phyloP scores from a whole-genome alignment of 2,888 invertebrate species.

The Drosophila ustulata region DNA sequence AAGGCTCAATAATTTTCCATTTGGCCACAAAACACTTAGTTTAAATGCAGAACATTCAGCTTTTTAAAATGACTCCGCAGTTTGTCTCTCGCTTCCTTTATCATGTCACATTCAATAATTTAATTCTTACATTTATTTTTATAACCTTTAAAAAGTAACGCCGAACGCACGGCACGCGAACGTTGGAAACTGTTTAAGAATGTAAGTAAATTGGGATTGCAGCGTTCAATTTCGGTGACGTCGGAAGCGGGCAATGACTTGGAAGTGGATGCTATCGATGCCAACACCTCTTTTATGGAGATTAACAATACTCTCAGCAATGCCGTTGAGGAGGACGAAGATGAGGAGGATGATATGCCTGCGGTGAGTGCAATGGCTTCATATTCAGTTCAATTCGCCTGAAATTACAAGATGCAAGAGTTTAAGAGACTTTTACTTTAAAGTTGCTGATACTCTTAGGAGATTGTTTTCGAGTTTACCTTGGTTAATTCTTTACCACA shows the following conservation, averaged over 20 bases:
- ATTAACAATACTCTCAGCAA: conserved; percentile 34
- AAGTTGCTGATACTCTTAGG: no score
- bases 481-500: no score
- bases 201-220: conserved; percentile 83
- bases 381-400: not conserved
- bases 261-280: conserved; percentile 57
- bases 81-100: not conserved
- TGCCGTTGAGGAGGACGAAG: conserved; percentile 54
- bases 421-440: not conserved
- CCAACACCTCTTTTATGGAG: conserved; percentile 37
- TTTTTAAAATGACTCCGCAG: not conserved
- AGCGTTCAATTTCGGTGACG: conserved; percentile 74
- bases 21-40: not conserved
- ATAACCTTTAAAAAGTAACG: conserved; percentile 26
- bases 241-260: conserved; percentile 49
- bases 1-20: not conserved
- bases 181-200: conserved; percentile 85
- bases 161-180: conserved; percentile 85
- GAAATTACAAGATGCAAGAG: not conserved
- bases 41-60: not conserved
- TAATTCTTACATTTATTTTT: not conserved
- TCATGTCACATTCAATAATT: not conserved
- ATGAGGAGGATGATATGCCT: conserved; percentile 67
- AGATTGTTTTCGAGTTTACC: no score
- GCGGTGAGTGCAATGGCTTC: conserved; percentile 52